A percentile compares a stretch with the other conserved stretches of the same genome.
Conservation (phyloP, 2,888 invertebrate genomes). For the Villa cingulata region DNA sequence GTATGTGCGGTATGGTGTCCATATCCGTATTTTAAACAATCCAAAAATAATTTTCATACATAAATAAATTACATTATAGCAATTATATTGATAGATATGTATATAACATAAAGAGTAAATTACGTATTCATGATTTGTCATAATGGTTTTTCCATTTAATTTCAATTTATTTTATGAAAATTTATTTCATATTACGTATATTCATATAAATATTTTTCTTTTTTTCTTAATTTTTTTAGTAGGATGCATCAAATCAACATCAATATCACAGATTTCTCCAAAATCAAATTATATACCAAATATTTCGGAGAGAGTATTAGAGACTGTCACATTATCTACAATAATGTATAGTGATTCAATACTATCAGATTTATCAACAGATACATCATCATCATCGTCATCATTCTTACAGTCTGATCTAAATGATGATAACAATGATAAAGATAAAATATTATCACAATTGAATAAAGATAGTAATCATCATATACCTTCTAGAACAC, state of each 20-base stretch:
- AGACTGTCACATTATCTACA: not conserved
- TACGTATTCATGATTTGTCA: too few species aligned
- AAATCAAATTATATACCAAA: slow-evolving; percentile 38
- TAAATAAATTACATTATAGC: too few species aligned
- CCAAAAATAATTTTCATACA: too few species aligned
- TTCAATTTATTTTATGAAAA: too few species aligned
- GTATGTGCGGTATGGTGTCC: too few species aligned
- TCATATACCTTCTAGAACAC: slow-evolving; percentile 34
- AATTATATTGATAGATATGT: too few species aligned
- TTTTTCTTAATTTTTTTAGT: not conserved
- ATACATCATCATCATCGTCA: not conserved
- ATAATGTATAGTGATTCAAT: not conserved
- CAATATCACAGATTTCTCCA: slow-evolving; percentile 56
- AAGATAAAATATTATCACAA: not conserved
- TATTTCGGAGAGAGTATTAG: not conserved
- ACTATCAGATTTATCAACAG: not conserved
- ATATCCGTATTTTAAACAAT: too few species aligned
- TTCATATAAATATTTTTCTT: too few species aligned
- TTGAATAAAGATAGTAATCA: slow-evolving; percentile 26
- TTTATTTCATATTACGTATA: too few species aligned
- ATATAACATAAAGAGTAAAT: too few species aligned
- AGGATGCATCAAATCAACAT: slow-evolving; percentile 15
- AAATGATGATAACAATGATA: not conserved
- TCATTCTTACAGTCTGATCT: not conserved
- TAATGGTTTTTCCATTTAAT: too few species aligned